A percentile compares a stretch with the other conserved stretches of the same genome.
Conservation (phyloP, 2,888 invertebrate genomes). For the Agrochola lychnidis region DNA sequence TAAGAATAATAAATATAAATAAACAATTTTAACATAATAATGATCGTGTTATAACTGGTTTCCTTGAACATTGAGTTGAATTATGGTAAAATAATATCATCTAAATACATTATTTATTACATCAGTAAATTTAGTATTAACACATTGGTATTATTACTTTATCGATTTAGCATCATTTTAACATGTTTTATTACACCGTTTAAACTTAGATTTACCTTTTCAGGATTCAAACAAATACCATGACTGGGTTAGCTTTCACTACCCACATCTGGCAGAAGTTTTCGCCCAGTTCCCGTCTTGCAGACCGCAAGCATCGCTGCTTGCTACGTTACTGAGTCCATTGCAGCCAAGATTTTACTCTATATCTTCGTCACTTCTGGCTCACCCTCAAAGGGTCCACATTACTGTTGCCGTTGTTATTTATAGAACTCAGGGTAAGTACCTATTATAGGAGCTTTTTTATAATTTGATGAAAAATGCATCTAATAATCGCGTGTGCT, state of each 20-base stretch:
- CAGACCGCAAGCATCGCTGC: conserved; percentile 94
- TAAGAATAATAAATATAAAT: conserved; percentile 77
- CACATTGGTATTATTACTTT: neutral
- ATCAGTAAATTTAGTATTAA: neutral
- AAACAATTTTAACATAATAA: conserved; percentile 12
- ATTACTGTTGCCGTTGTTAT: conserved; percentile 97
- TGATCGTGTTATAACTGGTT: conserved; percentile 1
- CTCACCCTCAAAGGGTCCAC: conserved; percentile 94
- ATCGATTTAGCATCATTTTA: neutral
- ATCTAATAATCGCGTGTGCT: neutral
- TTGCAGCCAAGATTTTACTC: conserved; percentile 98
- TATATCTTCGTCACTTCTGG: conserved; percentile 96
- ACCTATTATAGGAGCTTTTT: neutral
- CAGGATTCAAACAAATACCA: conserved; percentile 97
- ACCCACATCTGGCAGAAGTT: conserved; percentile 96
- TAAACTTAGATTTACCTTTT: conserved; percentile 40
- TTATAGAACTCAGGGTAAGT: conserved; percentile 94
- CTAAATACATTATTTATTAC: neutral
- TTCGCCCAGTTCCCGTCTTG: conserved; percentile 97
- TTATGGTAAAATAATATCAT: neutral
- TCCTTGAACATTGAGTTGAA: neutral
- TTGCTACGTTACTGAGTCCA: conserved; percentile 95
- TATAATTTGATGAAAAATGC: neutral
- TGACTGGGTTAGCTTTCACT: conserved; percentile 97
- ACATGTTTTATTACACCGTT: neutral